These are phyloP conservation scores for Tetraodon nigroviridis DNA, from an alignment of 2,113 vertebrate genomes.

Conservation along the genomic window DNA sequence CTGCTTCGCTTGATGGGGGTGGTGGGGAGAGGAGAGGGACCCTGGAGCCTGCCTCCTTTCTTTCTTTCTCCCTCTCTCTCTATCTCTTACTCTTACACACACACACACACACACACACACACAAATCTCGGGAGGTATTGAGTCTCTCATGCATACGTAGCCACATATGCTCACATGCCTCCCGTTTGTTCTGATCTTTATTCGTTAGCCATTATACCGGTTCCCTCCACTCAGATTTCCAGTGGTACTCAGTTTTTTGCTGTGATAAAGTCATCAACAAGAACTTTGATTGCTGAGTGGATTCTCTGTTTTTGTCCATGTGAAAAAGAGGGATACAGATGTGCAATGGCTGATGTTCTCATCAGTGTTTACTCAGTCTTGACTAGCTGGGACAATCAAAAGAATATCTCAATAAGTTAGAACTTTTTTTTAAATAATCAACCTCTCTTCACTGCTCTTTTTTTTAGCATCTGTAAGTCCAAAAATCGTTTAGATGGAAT, in stretches of 20 bases:
- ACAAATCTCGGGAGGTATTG: background rate
- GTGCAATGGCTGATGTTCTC: background rate
- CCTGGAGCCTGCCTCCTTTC: slow-evolving; percentile 22
- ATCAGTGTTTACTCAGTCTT: too few relatives aligned
- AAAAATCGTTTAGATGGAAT: slow-evolving; percentile 4
- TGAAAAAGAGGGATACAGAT: background rate
- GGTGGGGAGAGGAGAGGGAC: slow-evolving; percentile 22
- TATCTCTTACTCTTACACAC: background rate
- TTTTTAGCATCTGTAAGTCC: slow-evolving; percentile 4
- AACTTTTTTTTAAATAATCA: slow-evolving; percentile 22
- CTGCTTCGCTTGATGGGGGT: slow-evolving; percentile 22
- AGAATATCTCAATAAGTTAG: slow-evolving; percentile 28
- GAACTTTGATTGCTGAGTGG: slow-evolving; percentile 39
- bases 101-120: slow-evolving; percentile 11
- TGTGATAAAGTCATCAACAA: slow-evolving; percentile 45
- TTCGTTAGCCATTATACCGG: slow-evolving; percentile 36
- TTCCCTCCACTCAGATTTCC: slow-evolving; percentile 19
- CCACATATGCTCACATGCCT: slow-evolving; percentile 23
- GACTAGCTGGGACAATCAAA: slow-evolving; percentile 33
- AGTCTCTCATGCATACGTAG: slow-evolving; percentile 32
- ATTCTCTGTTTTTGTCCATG: slow-evolving; percentile 25
- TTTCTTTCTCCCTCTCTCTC: slow-evolving; percentile 1
- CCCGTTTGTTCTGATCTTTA: slow-evolving; percentile 45
- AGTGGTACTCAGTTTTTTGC: slow-evolving; percentile 30
- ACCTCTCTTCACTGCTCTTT: slow-evolving; percentile 30